Conservation (phyloP, 1,140 invertebrate species). For the Drosophila serrata region DNA sequence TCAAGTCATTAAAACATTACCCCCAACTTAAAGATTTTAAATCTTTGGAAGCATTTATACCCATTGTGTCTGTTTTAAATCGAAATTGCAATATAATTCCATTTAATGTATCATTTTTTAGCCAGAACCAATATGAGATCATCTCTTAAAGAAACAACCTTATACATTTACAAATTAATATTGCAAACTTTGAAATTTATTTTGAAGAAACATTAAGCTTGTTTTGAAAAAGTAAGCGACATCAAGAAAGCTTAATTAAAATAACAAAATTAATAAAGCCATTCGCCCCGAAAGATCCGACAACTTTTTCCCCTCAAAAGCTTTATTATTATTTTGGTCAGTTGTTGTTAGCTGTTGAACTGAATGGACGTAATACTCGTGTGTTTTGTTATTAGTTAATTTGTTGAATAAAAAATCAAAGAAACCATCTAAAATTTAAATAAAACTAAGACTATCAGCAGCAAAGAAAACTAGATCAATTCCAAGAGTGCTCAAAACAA, state of each 20-base stretch:
- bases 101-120: no score
- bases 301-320: conserved; percentile 15
- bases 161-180: not conserved
- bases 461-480: no score
- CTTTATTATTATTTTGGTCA: conserved; percentile 16
- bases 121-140: no score
- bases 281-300: conserved; percentile 7
- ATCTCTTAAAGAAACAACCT: not conserved
- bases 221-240: not conserved
- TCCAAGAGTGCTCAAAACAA: not conserved
- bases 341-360: not conserved
- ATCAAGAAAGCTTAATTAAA: not conserved
- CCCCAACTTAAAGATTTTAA: not conserved
- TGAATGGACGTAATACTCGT: not conserved
- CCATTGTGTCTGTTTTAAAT: no score
- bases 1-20: not conserved
- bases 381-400: not conserved
- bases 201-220: no score
- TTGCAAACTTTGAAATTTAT: not conserved
- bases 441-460: not conserved
- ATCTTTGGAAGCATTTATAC: no score
- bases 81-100: no score
- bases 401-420: not conserved
- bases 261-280: not conserved
- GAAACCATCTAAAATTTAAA: not conserved